Evolutionary conservation across 2,113 vertebrate genomes (phyloP).

Genomic region (Tricholaema leucomelas): DNA sequence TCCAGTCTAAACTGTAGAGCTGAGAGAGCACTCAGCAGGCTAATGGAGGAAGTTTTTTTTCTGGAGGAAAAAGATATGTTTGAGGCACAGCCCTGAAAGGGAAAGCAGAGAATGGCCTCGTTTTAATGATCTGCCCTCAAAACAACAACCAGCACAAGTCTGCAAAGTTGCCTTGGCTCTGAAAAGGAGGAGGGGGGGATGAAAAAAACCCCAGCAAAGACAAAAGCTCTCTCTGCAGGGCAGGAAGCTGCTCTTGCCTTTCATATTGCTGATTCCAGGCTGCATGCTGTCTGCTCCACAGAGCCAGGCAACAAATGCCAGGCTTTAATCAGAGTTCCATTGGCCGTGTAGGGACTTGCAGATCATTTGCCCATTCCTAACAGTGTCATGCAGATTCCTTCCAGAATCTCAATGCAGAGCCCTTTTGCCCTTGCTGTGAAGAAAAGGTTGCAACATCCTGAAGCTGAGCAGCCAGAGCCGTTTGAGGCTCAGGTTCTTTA

Average conservation of each 20-base stretch:
- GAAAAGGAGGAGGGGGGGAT: constrained; percentile 6
- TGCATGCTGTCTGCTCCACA: constrained; percentile 51
- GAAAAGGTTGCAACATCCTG: constrained; percentile 20
- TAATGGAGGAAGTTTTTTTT: background rate
- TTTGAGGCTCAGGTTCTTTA: constrained; percentile 27
- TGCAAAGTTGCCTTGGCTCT: constrained; percentile 7
- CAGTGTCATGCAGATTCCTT: constrained; percentile 33
- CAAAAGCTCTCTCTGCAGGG: background rate
- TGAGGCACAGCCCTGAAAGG: background rate
- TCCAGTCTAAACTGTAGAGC: background rate
- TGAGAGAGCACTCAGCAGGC: background rate
- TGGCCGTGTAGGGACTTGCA: constrained; percentile 35
- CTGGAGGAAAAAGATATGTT: background rate
- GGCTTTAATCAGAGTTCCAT: constrained; percentile 62
- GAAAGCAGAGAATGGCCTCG: constrained; percentile 39
- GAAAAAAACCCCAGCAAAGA: constrained; percentile 8
- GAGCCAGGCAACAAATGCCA: constrained; percentile 68
- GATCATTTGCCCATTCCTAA: constrained; percentile 45
- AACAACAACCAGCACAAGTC: background rate
- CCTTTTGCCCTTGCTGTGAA: constrained; percentile 47
- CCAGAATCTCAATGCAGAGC: constrained; percentile 34
- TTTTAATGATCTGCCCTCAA: constrained; percentile 35
- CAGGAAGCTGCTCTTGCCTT: constrained; percentile 47
- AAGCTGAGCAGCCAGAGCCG: background rate
- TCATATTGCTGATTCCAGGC: constrained; percentile 72